A percentile compares a stretch with the other conserved stretches of the same genome.
phyloP scores from a whole-genome alignment of 2,888 invertebrate species.

The Dendrolimus pini region DNA sequence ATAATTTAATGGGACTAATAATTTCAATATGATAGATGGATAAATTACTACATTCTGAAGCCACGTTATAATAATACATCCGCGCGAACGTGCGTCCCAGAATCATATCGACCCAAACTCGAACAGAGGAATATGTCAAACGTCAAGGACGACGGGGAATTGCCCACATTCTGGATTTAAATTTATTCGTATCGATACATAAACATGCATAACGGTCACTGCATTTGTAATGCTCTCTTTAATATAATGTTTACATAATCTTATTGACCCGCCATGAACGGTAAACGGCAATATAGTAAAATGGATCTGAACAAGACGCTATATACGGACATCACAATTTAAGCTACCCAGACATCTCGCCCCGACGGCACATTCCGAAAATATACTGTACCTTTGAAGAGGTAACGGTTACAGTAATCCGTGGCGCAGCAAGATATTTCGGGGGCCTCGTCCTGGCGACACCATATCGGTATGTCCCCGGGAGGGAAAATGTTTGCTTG shows the following conservation, averaged over 20 bases:
- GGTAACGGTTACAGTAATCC: conserved; percentile 82
- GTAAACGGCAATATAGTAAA: conserved; percentile 13
- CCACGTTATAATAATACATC: neutral
- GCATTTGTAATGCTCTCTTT: neutral
- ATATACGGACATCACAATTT: conserved; percentile 57
- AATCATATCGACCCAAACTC: neutral
- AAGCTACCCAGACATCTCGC: conserved; percentile 49
- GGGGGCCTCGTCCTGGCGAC: conserved; percentile 62
- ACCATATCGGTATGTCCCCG: conserved; percentile 77
- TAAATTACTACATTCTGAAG: conserved; percentile 1
- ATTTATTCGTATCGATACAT: neutral
- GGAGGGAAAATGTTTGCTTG: conserved; percentile 77
- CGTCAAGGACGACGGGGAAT: conserved; percentile 9
- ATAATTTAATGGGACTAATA: conserved; percentile 18
- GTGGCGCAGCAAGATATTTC: conserved; percentile 79
- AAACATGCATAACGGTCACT: neutral
- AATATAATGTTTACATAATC: conserved; percentile 7
- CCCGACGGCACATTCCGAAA: conserved; percentile 48
- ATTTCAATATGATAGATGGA: neutral
- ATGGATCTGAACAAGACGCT: conserved; percentile 30
- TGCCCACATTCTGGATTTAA: no score
- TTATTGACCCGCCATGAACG: conserved; percentile 23
- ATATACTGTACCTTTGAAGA: conserved; percentile 56
- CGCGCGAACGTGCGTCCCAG: neutral
- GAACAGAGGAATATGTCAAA: conserved; percentile 2